phyloP scores from a whole-genome alignment of 2,888 invertebrate genomes.

The Aricia artaxerxes region DNA sequence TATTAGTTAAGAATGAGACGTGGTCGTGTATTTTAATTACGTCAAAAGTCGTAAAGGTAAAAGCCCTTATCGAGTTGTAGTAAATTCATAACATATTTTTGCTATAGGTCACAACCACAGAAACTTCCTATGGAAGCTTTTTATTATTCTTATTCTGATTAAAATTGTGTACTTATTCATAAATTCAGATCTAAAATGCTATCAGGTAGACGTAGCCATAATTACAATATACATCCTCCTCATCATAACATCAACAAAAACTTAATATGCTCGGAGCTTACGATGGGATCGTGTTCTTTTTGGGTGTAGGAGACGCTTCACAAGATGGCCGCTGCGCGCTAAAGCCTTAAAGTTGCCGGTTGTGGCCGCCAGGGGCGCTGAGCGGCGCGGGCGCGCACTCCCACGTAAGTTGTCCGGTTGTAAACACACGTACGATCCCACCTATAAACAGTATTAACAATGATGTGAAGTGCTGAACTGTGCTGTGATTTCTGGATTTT shows the following conservation, averaged over 20 bases:
- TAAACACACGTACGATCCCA: slow-evolving; percentile 69
- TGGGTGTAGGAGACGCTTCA: slow-evolving; percentile 37
- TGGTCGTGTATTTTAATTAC: background rate
- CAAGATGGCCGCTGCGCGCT: slow-evolving; percentile 77
- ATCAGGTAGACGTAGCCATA: background rate
- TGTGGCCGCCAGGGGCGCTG: slow-evolving; percentile 53
- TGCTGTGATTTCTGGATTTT: slow-evolving; percentile 51
- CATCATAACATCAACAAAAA: background rate
- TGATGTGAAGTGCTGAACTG: slow-evolving; percentile 62
- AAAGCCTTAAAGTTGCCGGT: slow-evolving; percentile 50
- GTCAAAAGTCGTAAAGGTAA: background rate
- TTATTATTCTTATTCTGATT: background rate
- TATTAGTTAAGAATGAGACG: no score
- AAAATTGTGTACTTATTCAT: background rate
- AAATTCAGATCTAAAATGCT: background rate
- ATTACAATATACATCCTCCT: slow-evolving; percentile 2
- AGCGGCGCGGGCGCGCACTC: slow-evolving; percentile 53
- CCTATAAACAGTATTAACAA: slow-evolving; percentile 55
- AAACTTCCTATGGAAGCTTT: background rate
- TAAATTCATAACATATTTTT: background rate
- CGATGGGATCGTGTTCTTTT: background rate
- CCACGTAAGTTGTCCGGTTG: slow-evolving; percentile 70
- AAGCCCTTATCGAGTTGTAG: background rate
- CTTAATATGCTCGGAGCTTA: slow-evolving; percentile 4
- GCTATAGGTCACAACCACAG: no score